Percentiles rank a stretch among this genome's conserved stretches.
phyloP scores from a whole-genome alignment of 1,140 invertebrate species.

The Drosophila nasuta region DNA sequence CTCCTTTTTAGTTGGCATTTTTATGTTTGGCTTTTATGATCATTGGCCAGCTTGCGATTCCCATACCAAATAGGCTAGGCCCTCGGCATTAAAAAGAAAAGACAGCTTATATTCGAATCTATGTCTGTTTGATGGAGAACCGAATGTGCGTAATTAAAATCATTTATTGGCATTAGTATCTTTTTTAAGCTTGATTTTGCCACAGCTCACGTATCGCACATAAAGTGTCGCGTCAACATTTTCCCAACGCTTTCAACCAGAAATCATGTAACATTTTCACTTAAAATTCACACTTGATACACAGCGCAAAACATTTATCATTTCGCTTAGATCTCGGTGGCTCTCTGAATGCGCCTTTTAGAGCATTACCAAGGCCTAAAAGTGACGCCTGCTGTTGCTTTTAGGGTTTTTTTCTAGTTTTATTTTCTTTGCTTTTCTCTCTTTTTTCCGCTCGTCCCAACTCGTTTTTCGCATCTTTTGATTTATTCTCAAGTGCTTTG shows the following conservation, averaged over 20 bases:
- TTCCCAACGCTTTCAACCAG: constrained; percentile 45
- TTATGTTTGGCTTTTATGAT: constrained; percentile 65
- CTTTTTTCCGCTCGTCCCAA: constrained; percentile 20
- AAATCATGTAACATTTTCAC: constrained; percentile 66
- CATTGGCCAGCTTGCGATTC: constrained; percentile 61
- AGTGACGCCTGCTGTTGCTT: constrained; percentile 55
- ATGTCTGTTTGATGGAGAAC: constrained; percentile 26
- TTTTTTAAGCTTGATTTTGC: constrained; percentile 52
- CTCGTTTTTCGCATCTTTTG: constrained; percentile 78
- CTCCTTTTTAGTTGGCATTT: constrained; percentile 43
- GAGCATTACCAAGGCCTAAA: constrained; percentile 59
- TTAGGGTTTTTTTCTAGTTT: constrained; percentile 36
- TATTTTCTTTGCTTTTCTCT: constrained; percentile 8
- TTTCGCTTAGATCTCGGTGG: constrained; percentile 68
- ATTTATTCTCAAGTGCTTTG: constrained; percentile 73
- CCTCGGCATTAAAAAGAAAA: constrained; percentile 30
- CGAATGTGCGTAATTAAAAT: constrained; percentile 68
- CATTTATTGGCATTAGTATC: constrained; percentile 72
- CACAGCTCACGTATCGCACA: constrained; percentile 64
- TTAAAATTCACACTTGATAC: constrained; percentile 83
- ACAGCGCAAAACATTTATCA: constrained; percentile 71
- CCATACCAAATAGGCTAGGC: constrained; percentile 42
- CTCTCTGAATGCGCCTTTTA: constrained; percentile 50
- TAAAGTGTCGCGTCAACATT: constrained; percentile 49
- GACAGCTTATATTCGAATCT: constrained; percentile 9